Base-by-base conservation (phyloP, 2,797 vertebrate genomes). In the Micrastur ruficollis region DNA sequence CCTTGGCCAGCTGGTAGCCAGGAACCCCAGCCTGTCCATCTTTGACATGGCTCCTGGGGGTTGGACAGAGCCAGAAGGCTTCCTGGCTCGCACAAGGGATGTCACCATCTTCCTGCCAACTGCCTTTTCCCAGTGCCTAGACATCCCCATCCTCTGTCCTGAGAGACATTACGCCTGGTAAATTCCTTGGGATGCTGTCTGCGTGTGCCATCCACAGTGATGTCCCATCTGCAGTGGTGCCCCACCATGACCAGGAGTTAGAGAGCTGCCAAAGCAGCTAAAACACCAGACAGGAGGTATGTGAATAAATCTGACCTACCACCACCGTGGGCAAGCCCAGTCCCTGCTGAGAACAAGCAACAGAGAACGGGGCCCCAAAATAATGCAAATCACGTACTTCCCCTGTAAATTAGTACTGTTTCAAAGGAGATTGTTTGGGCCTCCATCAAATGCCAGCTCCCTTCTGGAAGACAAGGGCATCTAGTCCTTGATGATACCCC, bases 11-110 rank as follows among this genome's bases (percentile, higher is more conserved):
- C 34, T 75, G n/a, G 23, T 7, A 17, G 36, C 19, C 55, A 76
- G 55, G 26, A 22, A 81, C 2, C 22, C 25, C 38, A 52, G 59
- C 8, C 58, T 19, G 12, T 80, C 40, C 40, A 71, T 59, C 40
- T 21, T 14, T 3, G 3, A 3, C 0, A 0, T 52, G 31, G 49
- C 4, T 89, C 8, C 38, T 31, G 6, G 7, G 20, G 25, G 6
- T 12, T 12, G 11, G 38, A 59, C 21, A 84, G 46, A 66, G 5
- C 12, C 38, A 40, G 34, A 71, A 42, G 20, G 56, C 36, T 80
- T 50, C 26, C 5, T 26, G 25, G 19, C 25, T 82, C 29, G n/a
- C 13, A 14, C 5, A 55, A 83, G 40, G 18, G 26, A 50, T 46
- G 20, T 55, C 31, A 81, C 6, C 23, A 3, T 55, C 31, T 65